Evolutionary conservation across 2,888 invertebrate species (phyloP).

Genomic region (Spatulosminthurus flaviceps): DNA sequence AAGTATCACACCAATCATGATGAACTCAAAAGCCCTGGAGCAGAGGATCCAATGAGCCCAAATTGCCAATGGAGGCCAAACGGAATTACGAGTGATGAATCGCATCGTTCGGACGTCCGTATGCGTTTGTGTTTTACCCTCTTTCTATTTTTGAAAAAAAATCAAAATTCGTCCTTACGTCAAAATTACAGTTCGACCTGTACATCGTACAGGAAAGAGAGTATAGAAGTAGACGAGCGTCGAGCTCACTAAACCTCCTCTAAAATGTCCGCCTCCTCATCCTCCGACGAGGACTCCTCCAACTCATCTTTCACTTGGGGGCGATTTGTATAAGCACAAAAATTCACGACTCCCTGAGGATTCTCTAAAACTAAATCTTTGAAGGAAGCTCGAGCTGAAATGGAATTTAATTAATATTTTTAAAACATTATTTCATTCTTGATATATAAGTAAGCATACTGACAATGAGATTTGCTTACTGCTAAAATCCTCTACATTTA

Average conservation of each 20-base stretch:
- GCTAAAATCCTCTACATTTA: slow-evolving; percentile 38
- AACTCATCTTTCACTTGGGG: slow-evolving; percentile 20
- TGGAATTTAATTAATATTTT: neutral
- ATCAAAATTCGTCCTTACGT: no score
- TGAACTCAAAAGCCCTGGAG: slow-evolving; percentile 48
- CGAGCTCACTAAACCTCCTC: slow-evolving; percentile 10
- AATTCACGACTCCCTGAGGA: slow-evolving; percentile 58
- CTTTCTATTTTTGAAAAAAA: neutral
- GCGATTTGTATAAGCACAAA: slow-evolving; percentile 52
- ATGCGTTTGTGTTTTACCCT: neutral
- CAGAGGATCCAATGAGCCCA: slow-evolving; percentile 61
- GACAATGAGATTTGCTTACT: slow-evolving; percentile 12
- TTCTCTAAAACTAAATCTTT: slow-evolving; percentile 43
- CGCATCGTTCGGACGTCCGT: slow-evolving; percentile 56
- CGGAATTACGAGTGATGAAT: slow-evolving; percentile 54
- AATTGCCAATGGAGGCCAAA: slow-evolving; percentile 58
- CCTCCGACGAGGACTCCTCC: neutral
- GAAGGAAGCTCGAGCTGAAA: slow-evolving; percentile 33
- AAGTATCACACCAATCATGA: slow-evolving; percentile 59
- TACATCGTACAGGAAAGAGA: no score
- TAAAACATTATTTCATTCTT: neutral
- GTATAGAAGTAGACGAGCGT: no score
- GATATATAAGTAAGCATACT: neutral
- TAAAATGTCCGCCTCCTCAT: slow-evolving; percentile 6
- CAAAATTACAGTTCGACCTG: no score